Base-by-base conservation (phyloP, 2,113 vertebrate species). In the Hassar affinis region DNA sequence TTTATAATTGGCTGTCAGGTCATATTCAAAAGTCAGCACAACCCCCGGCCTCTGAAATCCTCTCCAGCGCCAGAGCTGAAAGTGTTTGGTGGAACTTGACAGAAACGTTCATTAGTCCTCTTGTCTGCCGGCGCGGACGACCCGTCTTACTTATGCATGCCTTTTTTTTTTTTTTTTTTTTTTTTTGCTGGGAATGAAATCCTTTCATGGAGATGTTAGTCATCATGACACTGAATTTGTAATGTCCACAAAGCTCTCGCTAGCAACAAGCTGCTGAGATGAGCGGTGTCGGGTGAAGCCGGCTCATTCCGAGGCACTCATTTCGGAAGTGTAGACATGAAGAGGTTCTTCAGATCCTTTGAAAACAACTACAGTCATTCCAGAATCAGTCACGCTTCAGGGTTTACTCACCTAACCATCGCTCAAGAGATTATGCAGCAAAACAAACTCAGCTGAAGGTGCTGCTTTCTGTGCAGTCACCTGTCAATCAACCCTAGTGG, bases 1-100 rank as follows among this genome's bases (percentile, higher is more conserved):
- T 81, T 88, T 74, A 81, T 88, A 88, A 84, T 88, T 80, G 83
- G 81, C 78, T 84, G 87, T 83, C 87, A 88, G 54, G 49, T 57
- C 33, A 47, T 79, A 66, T 84, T 79, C 49, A 54, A 81, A 66
- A 78, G 59, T 57, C 33, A 74, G 71, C 11, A 2, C n/a, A 27
- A 8, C 38, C 64, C 72, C 38, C 20, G 47, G 72, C 35, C 14
- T 56, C 49, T 72, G 22, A 83, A 80, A n/a, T 81, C 74, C 51
- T 78, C 45, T 22, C 52, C 38, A 15, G 42, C 62, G 62, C 45
- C 61, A 30, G 15, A 42, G 14, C 57, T 68, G 45, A 62, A 76
- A 78, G 47, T 82, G 75, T 59, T 78, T 0, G 18, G 66, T 3
- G 49, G 51, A 82, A 78, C 79, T 72, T 88, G 84, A 88, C 84